Evolutionary conservation across 2,888 invertebrate genomes (phyloP).

Genomic region (Scaptomyza caliginosa): DNA sequence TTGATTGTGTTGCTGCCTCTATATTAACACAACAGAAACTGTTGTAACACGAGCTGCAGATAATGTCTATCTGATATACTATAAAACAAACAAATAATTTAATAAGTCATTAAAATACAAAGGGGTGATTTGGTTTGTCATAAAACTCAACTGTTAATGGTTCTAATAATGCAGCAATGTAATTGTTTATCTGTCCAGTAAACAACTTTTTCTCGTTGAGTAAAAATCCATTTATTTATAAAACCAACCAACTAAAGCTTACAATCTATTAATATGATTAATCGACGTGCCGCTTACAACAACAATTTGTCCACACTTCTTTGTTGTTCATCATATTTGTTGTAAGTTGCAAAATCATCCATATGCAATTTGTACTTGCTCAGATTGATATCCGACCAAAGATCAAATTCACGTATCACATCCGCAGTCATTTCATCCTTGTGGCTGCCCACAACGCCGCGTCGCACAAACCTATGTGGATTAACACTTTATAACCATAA

Average conservation of each 20-base stretch:
- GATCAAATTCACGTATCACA: slow-evolving; percentile 79
- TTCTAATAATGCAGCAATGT: neutral
- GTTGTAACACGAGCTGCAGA: neutral
- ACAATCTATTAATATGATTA: slow-evolving; percentile 55
- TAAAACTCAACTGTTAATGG: neutral
- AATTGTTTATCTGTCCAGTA: neutral
- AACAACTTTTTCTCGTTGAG: neutral
- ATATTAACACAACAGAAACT: too few species aligned
- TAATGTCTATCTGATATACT: neutral
- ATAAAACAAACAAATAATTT: too few species aligned
- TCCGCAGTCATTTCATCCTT: slow-evolving; percentile 78
- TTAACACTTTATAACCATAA: slow-evolving; percentile 29
- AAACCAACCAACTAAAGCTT: slow-evolving; percentile 39
- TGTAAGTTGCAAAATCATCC: slow-evolving; percentile 76
- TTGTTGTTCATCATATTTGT: slow-evolving; percentile 58
- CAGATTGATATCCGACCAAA: slow-evolving; percentile 78
- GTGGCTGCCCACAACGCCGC: slow-evolving; percentile 82
- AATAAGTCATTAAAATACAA: too few species aligned
- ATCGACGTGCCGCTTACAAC: slow-evolving; percentile 19
- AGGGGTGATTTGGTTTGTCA: neutral
- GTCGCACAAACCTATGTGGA: slow-evolving; percentile 79
- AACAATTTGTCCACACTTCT: neutral
- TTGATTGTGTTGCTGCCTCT: neutral
- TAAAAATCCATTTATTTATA: slow-evolving; percentile 33
- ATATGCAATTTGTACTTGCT: slow-evolving; percentile 65